Conservation (phyloP, 2,113 vertebrate species). For the Sapajus apella region DNA sequence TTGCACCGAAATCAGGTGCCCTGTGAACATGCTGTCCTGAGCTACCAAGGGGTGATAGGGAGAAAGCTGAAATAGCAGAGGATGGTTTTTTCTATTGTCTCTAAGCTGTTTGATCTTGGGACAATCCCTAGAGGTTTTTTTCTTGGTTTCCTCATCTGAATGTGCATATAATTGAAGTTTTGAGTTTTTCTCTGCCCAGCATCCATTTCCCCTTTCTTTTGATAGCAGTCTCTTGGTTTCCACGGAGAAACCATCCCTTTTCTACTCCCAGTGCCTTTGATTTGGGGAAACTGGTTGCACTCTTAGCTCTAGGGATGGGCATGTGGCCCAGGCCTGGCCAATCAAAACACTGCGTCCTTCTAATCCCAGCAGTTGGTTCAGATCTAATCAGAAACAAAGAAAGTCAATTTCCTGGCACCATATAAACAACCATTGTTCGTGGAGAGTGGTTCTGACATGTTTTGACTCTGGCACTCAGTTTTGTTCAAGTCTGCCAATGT, state of each 20-base stretch:
- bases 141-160: neutral
- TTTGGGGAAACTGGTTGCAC: neutral
- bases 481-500: neutral
- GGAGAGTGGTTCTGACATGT: neutral
- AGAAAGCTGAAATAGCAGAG: neutral
- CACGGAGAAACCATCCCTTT: neutral
- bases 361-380: neutral
- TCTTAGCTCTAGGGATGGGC: neutral
- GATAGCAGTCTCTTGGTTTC: neutral
- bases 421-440: rapidly evolving
- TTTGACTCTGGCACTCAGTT: neutral
- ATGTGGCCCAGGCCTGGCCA: neutral
- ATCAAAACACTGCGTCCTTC: neutral
- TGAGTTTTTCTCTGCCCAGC: neutral
- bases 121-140: neutral
- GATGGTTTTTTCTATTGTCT: neutral
- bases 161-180: neutral
- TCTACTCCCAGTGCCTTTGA: neutral
- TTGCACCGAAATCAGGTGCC: neutral
- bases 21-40: neutral
- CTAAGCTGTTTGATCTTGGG: neutral
- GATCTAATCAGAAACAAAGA: neutral
- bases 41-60: neutral
- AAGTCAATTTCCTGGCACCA: neutral
- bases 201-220: neutral